Conservation (phyloP, 2,113 vertebrate species). For the Girardinichthys multiradiatus region DNA sequence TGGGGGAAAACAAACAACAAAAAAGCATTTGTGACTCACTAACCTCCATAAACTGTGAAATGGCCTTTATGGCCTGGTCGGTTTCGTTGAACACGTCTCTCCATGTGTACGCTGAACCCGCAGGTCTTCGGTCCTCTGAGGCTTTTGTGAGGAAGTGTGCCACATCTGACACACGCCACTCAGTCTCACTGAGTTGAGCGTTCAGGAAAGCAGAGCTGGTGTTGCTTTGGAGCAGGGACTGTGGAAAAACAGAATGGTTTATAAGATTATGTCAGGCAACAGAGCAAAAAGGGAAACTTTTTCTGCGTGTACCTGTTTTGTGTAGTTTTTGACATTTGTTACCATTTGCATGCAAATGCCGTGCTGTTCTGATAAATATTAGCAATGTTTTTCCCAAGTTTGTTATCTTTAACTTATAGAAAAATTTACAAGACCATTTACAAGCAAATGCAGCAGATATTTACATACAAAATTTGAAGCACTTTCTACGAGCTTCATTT, state of each 20-base stretch:
- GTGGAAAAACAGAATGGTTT: slow-evolving; percentile 5
- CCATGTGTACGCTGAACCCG: slow-evolving; percentile 87
- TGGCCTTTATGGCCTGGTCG: slow-evolving; percentile 87
- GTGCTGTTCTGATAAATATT: not conserved
- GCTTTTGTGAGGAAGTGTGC: slow-evolving; percentile 86
- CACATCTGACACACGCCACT: slow-evolving; percentile 87
- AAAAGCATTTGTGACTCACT: slow-evolving; percentile 42
- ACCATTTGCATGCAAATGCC: not conserved
- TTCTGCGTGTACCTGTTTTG: not conserved
- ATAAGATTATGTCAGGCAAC: not conserved
- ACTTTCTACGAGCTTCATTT: not conserved
- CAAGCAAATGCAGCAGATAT: not conserved
- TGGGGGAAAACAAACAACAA: not conserved
- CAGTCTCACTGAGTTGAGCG: slow-evolving; percentile 79
- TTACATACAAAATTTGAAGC: not conserved
- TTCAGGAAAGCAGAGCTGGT: slow-evolving; percentile 83
- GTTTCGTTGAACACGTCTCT: slow-evolving; percentile 92
- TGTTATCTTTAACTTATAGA: not conserved
- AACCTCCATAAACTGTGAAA: slow-evolving; percentile 98
- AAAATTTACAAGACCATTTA: not conserved
- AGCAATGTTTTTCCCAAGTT: not conserved
- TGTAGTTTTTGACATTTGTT: slow-evolving; percentile 16
- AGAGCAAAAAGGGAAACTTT: not conserved
- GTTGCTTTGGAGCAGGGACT: slow-evolving; percentile 90
- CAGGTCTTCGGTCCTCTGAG: slow-evolving; percentile 77